Evolutionary conservation across 2,113 vertebrate genomes (phyloP), one percentile per base, ranked within the genome.

Genomic region (Larimichthys crocea): DNA sequence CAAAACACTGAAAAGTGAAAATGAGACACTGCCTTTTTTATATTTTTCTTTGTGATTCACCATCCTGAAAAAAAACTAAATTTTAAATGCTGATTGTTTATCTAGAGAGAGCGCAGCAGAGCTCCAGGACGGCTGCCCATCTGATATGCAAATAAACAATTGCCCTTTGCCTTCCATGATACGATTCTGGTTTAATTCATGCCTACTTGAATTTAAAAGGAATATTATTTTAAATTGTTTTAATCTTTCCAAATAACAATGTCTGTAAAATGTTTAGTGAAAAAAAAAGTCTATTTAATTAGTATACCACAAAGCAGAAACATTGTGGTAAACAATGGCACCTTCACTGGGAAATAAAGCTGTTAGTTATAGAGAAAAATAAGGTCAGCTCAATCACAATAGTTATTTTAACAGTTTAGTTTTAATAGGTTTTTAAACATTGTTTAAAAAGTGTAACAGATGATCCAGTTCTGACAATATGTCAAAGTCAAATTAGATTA

Each of bases 311-410:
- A 69, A 60, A 15, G n/a, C 15, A 48, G 40, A 46, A 22, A 44
- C 44, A 16, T 19, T 20, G 44, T 1, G 3, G 12, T 48, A 11
- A 69, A 29, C 44, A 14, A 15, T 50, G n/a, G 31, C 3, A 29
- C 31, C 7, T 42, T 69, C 29, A 63, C 29, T 42, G 48, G 48
- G n/a, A 63, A 42, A 74, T 74, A 52, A 42, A 63, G 48, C 2
- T 63, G 59, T 42, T 40, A 17, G 2, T 22, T 24, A 52, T 20
- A 22, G 4, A 24, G 4, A 42, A 52, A 16, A 61, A 50, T 10
- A 49, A 12, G 17, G 22, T 44, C 15, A 42, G 29, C 52, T 65
- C n/a, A 42, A 14, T 74, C 29, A 57, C 26, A 65, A 35, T 20
- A 6, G 35, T 40, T 40, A 40, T 40, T 40, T 40, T 40, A 40